Conservation (phyloP, 1,140 invertebrate genomes). For the Aethina tumida region DNA sequence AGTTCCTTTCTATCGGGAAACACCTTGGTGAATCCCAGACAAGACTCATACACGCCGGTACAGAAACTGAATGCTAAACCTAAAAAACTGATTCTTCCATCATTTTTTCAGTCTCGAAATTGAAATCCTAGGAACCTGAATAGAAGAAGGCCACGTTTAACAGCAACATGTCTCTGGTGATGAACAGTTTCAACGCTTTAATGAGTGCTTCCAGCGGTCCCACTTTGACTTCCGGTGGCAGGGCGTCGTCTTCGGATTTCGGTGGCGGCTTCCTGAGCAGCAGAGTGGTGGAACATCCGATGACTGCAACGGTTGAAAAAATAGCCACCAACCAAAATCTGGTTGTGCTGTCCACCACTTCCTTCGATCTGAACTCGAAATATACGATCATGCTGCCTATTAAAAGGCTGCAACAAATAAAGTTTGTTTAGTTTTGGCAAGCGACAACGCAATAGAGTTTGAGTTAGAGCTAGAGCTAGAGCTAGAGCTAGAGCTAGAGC, state of each 20-base stretch:
- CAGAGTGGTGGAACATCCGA: constrained; percentile 59
- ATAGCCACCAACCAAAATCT: constrained; percentile 65
- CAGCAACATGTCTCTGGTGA: constrained; percentile 74
- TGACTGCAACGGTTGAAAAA: constrained; percentile 51
- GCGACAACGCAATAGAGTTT: too few species aligned
- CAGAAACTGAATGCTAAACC: constrained; percentile 88
- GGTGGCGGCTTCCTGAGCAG: constrained; percentile 45
- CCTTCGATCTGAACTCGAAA: constrained; percentile 72
- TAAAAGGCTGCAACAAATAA: constrained; percentile 60
- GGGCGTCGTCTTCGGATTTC: constrained; percentile 43
- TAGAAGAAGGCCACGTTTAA: constrained; percentile 80
- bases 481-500: too few species aligned
- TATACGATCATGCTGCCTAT: constrained; percentile 90
- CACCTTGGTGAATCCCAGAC: constrained; percentile 69
- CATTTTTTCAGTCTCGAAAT: too few species aligned
- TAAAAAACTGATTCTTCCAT: too few species aligned
- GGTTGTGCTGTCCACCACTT: constrained; percentile 50
- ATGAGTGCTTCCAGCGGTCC: constrained; percentile 55
- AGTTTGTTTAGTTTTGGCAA: too few species aligned
- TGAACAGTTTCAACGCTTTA: constrained; percentile 64
- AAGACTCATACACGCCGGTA: constrained; percentile 84
- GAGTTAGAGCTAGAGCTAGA: too few species aligned
- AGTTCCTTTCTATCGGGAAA: constrained; percentile 70
- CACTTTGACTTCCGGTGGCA: constrained; percentile 43
- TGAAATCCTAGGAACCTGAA: constrained; percentile 59